phyloP scores from a whole-genome alignment of 2,888 invertebrate species.

The Argyresthia albistria region DNA sequence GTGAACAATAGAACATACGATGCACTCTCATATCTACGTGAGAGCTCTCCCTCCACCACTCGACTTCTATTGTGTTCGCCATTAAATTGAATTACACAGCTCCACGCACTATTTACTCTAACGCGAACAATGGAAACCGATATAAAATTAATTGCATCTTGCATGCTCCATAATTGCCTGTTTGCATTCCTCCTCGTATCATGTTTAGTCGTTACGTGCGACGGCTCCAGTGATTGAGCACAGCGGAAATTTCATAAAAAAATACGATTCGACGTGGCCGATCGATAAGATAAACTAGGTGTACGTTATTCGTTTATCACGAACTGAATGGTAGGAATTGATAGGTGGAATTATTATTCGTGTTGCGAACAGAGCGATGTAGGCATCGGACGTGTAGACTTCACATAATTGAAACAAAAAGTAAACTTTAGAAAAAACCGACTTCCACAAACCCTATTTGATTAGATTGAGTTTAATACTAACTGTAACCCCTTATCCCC shows the following conservation, averaged over 20 bases:
- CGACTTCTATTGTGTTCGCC: conserved; percentile 44
- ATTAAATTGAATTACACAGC: conserved; percentile 50
- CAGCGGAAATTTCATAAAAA: conserved; percentile 34
- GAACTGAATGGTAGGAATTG: neutral
- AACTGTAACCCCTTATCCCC: too few species aligned
- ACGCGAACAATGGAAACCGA: conserved; percentile 61
- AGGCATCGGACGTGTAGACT: conserved; percentile 46
- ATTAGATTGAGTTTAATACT: too few species aligned
- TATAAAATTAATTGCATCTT: conserved; percentile 56
- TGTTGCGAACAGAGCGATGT: conserved; percentile 26
- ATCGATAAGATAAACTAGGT: conserved; percentile 4
- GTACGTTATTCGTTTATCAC: neutral
- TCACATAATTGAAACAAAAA: too few species aligned
- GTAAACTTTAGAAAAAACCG: too few species aligned
- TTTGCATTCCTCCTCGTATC: conserved; percentile 38
- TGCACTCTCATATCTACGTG: conserved; percentile 27
- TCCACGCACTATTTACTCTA: conserved; percentile 59
- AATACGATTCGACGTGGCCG: conserved; percentile 14
- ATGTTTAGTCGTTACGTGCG: conserved; percentile 36
- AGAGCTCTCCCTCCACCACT: conserved; percentile 34
- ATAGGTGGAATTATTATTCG: conserved; percentile 47
- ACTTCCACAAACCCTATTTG: too few species aligned
- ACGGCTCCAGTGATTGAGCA: conserved; percentile 21
- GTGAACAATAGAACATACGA: conserved; percentile 1
- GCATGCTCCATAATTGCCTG: conserved; percentile 38